Conservation (phyloP, 1,140 invertebrate species). For the Hyles vespertilio region DNA sequence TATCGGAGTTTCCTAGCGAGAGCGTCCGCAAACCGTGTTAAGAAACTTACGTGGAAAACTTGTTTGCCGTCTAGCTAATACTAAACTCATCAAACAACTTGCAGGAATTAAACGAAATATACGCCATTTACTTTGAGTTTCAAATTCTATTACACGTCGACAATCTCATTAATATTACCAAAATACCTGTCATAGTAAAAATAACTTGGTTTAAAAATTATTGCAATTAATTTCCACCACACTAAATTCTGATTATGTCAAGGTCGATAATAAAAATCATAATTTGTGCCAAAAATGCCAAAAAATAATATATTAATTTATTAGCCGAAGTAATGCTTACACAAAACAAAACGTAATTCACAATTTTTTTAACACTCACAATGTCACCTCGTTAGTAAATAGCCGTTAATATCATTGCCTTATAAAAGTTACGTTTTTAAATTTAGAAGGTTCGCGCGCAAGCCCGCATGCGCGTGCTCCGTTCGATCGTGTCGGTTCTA, state of each 20-base stretch:
- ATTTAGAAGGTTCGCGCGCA: conserved; percentile 32
- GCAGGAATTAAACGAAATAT: too few species aligned
- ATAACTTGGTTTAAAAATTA: too few species aligned
- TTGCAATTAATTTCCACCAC: too few species aligned
- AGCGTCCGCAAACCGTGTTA: too few species aligned
- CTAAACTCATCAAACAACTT: too few species aligned
- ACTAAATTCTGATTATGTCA: neutral
- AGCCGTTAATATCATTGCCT: conserved; percentile 17
- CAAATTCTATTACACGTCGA: too few species aligned
- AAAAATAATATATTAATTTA: neutral
- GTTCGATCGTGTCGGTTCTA: conserved; percentile 47
- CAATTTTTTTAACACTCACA: conserved; percentile 13
- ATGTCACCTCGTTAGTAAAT: conserved; percentile 48
- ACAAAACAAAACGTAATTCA: neutral
- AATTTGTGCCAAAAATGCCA: neutral
- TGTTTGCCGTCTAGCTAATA: too few species aligned
- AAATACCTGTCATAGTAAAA: too few species aligned
- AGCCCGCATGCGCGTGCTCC: conserved; percentile 41
- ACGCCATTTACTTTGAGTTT: too few species aligned
- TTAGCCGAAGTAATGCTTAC: neutral
- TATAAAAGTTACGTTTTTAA: conserved; percentile 27
- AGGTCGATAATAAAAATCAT: conserved; percentile 1
- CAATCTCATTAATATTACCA: too few species aligned
- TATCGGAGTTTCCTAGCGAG: conserved; percentile 31
- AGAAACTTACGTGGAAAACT: too few species aligned